Percentiles rank a stretch among this genome's conserved stretches.
Conservation (phyloP, 2,797 vertebrate genomes). For the Diglossa cyanea region DNA sequence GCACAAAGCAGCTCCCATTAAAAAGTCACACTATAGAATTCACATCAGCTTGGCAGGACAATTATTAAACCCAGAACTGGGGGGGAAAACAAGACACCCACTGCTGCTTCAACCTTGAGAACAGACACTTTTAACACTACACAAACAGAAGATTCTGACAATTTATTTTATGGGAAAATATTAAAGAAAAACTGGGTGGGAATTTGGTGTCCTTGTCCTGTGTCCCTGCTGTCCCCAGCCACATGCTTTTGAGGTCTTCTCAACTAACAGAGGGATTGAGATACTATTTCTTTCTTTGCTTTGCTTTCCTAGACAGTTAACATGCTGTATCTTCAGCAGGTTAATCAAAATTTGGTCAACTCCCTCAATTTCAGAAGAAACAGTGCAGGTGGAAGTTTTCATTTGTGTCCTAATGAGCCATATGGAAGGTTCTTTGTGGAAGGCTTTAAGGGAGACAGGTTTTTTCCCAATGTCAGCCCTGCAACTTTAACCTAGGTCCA, state of each 20-base stretch:
- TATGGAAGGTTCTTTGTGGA: neutral
- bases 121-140: neutral
- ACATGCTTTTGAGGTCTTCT: neutral
- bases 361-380: neutral
- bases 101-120: neutral
- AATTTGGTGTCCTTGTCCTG: neutral
- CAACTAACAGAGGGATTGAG: neutral
- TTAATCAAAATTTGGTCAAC: neutral
- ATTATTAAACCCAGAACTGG: neutral
- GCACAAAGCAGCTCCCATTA: neutral
- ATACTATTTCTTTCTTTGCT: neutral
- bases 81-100: fast-evolving
- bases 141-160: neutral
- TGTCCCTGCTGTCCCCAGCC: neutral
- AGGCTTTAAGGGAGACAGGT: fast-evolving
- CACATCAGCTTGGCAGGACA: neutral
- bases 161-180: neutral
- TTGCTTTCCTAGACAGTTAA: neutral
- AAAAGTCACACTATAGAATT: neutral
- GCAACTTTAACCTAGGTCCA: neutral
- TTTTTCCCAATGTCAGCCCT: neutral
- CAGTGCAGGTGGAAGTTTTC: neutral
- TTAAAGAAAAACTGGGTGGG: neutral
- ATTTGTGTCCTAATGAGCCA: neutral
- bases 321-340: neutral